These are phyloP conservation scores for Nannospalax galili DNA, from an alignment of 2,113 vertebrate genomes.

Conservation along the genomic window DNA sequence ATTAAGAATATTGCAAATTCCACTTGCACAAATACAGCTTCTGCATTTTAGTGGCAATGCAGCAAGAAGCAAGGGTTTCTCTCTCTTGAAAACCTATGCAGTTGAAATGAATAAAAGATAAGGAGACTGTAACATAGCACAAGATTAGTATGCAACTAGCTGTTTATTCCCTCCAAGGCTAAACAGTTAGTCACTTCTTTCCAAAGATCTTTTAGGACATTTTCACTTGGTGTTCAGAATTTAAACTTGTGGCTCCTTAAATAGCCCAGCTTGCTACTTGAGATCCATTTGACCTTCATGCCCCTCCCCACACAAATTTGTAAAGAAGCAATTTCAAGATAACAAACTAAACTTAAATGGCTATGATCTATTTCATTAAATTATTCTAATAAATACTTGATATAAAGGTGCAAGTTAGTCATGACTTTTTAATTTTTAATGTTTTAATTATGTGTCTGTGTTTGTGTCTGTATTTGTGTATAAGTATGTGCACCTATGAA, in stretches of 20 bases:
- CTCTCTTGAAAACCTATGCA: constrained; percentile 56
- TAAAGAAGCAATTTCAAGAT: constrained; percentile 67
- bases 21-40: neutral
- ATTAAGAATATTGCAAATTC: constrained; percentile 50
- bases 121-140: constrained; percentile 42
- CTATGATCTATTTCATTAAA: constrained; percentile 57
- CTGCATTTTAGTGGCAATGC: neutral
- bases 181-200: constrained; percentile 70
- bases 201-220: constrained; percentile 70
- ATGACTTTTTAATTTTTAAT: neutral
- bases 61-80: constrained; percentile 27
- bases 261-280: constrained; percentile 5
- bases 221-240: constrained; percentile 64
- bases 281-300: constrained; percentile 53
- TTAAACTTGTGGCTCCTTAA: constrained; percentile 63
- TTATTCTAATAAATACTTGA: constrained; percentile 21
- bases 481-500: neutral
- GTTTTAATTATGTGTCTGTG: neutral
- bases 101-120: constrained; percentile 74
- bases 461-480: neutral
- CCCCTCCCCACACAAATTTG: neutral
- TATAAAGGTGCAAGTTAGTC: neutral
- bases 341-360: constrained; percentile 27
- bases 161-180: constrained; percentile 60
- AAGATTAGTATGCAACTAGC: constrained; percentile 66